Evolutionary conservation across 2,113 vertebrate genomes (phyloP), one percentile per base, ranked within the genome.

Genomic region (Lutjanus erythropterus): DNA sequence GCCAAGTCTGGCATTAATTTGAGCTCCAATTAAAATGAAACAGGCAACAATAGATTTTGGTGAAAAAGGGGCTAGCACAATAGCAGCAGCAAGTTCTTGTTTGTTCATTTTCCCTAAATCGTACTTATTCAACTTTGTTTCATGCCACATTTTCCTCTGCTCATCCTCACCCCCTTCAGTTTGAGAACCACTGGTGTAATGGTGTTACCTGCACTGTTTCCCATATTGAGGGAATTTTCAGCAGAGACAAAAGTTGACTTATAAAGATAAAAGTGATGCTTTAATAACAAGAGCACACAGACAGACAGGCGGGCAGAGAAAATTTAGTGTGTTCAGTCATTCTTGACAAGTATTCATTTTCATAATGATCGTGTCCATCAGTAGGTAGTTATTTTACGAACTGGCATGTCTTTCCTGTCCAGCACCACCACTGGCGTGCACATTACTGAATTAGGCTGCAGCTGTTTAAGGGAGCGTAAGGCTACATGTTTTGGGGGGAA

Each of bases 341-440:
- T 60, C 3, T 46, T 71, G 52, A 78, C 61, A 61, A 78, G 46
- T 47, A 60, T 68, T 62, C 5, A 78, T 68, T 68, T 73, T 56
- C 55, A 42, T 58, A n/a, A 58, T 59, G 12, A 78, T 78, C 1
- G 5, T 42, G 42, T 56, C 50, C 50, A 29, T 72, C 68, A 72
- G 60, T 41, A 25, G 61, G 46, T 74, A 60, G 18, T 72, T 58
- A 29, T 78, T 66, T 71, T 49, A 70, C 49, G 64, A 61, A 62
- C 55, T 56, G 46, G n/a, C 41, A 29, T 37, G 35, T 60, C 19
- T 53, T 55, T 50, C 5, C 59, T 55, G 46, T 71, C 60, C 53
- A 23, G 71, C 75, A 46, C 31, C 79, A 65, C 25, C 64, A 39
- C 71, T 66, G 47, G 53, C 1, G 1, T 55, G 60, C 47, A 73